phyloP scores from a whole-genome alignment of 2,888 invertebrate species.

The Oxytorus armatus region DNA sequence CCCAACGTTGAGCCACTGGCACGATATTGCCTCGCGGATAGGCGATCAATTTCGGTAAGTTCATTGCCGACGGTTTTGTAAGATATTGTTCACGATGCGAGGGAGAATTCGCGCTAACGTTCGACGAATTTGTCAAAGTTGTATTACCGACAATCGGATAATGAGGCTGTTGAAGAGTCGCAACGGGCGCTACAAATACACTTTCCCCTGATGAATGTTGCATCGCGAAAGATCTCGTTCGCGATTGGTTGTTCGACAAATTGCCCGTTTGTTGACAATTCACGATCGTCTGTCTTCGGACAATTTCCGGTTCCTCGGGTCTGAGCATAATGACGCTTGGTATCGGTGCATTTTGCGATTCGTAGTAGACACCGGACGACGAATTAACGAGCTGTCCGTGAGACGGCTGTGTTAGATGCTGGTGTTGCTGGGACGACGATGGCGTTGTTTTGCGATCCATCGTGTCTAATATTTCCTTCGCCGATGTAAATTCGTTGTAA shows the following conservation, averaged over 20 bases:
- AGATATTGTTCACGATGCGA: slow-evolving; percentile 2
- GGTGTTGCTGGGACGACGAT: slow-evolving; percentile 12
- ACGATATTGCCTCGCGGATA: too few relatives aligned
- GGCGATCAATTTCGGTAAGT: slow-evolving; percentile 63
- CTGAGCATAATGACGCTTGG: slow-evolving; percentile 36
- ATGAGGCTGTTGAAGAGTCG: slow-evolving; percentile 63
- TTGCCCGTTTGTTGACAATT: too few relatives aligned
- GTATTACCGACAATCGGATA: slow-evolving; percentile 66
- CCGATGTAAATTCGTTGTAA: slow-evolving; percentile 64
- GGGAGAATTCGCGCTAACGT: slow-evolving; percentile 56
- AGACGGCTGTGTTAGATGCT: slow-evolving; percentile 39
- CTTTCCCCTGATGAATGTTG: too few relatives aligned
- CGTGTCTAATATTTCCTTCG: slow-evolving; percentile 44
- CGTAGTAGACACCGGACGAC: slow-evolving; percentile 45
- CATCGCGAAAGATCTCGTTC: too few relatives aligned
- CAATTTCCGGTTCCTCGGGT: slow-evolving; percentile 20
- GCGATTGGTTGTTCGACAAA: too few relatives aligned
- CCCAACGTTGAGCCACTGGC: too few relatives aligned
- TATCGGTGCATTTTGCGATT: slow-evolving; percentile 18
- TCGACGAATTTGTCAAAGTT: slow-evolving; percentile 10
- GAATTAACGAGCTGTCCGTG: slow-evolving; percentile 25
- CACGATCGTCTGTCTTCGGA: background rate
- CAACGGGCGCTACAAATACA: background rate
- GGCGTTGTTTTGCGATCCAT: slow-evolving; percentile 49
- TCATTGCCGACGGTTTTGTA: slow-evolving; percentile 66